Conservation (phyloP, 1,140 invertebrate genomes). For the Apocrypta bakeri region DNA sequence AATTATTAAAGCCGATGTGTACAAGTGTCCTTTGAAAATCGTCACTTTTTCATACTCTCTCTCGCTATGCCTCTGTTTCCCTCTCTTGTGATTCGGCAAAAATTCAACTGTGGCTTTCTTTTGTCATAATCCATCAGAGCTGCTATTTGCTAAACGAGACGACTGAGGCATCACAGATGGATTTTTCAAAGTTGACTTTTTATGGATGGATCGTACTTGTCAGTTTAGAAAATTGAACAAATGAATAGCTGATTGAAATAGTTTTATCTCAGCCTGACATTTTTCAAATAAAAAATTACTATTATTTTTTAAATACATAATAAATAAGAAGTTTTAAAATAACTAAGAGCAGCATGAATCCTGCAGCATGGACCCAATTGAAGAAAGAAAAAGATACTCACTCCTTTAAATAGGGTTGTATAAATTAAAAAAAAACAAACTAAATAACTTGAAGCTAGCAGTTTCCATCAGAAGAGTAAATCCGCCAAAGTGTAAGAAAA, state of each 20-base stretch:
- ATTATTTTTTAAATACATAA: too few relatives aligned
- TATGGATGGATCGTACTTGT: not conserved
- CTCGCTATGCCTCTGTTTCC: not conserved
- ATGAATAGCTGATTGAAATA: not conserved
- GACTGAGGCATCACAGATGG: not conserved
- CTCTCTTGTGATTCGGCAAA: not conserved
- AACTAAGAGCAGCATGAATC: not conserved
- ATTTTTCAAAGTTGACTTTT: slow-evolving; percentile 5
- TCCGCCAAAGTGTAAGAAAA: not conserved
- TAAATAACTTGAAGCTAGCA: not conserved
- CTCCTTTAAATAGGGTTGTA: too few relatives aligned
- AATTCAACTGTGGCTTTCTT: slow-evolving; percentile 5
- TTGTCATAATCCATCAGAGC: not conserved
- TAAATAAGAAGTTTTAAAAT: not conserved
- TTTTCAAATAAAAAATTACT: not conserved
- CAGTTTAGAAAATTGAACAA: not conserved
- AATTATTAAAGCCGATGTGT: slow-evolving; percentile 30
- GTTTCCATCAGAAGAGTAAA: not conserved
- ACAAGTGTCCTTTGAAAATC: not conserved
- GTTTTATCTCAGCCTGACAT: not conserved
- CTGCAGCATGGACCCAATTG: too few relatives aligned
- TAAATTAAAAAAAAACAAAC: not conserved
- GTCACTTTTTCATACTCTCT: not conserved
- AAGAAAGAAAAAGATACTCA: too few relatives aligned
- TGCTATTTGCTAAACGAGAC: not conserved